Evolutionary conservation across 2,888 invertebrate genomes (phyloP).

Genomic region (Harpagoxenus sublaevis): DNA sequence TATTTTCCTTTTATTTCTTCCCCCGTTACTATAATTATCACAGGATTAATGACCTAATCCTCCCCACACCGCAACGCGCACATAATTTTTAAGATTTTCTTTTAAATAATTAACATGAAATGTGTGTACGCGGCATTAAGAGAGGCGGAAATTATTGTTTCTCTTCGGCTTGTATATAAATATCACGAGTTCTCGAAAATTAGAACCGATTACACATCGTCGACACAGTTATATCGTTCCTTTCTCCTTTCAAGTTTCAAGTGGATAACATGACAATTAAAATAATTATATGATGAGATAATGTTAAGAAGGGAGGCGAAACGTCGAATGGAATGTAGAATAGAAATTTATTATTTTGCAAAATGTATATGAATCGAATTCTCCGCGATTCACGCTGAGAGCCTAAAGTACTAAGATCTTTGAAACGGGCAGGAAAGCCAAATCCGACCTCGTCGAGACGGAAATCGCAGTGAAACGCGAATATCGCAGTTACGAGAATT

Average conservation of each 20-base stretch:
- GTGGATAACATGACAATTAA: not conserved
- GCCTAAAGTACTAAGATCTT: conserved; percentile 46
- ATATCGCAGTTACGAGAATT: conserved; percentile 57
- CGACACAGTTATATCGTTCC: not conserved
- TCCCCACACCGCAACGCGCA: too few species aligned
- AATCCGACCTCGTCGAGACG: conserved; percentile 55
- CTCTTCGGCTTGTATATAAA: not conserved
- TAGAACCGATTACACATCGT: not conserved
- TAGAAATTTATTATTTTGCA: conserved; percentile 37
- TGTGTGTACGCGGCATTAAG: not conserved
- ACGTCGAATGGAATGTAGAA: not conserved
- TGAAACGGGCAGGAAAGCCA: conserved; percentile 36
- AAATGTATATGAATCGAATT: conserved; percentile 29
- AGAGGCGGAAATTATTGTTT: not conserved
- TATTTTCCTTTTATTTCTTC: not conserved
- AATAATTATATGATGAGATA: conserved; percentile 6
- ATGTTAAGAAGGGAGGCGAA: not conserved
- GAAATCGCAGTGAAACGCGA: conserved; percentile 53
- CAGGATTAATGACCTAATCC: not conserved
- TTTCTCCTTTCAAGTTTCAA: not conserved
- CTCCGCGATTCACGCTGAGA: conserved; percentile 11
- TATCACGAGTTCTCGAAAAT: not conserved
- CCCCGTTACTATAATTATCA: not conserved
- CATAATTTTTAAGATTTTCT: conserved; percentile 4
- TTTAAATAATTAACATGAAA: conserved; percentile 2